These are phyloP conservation scores for Metopolophium dirhodum DNA, from an alignment of 1,140 invertebrate genomes.

Conservation along the genomic window DNA sequence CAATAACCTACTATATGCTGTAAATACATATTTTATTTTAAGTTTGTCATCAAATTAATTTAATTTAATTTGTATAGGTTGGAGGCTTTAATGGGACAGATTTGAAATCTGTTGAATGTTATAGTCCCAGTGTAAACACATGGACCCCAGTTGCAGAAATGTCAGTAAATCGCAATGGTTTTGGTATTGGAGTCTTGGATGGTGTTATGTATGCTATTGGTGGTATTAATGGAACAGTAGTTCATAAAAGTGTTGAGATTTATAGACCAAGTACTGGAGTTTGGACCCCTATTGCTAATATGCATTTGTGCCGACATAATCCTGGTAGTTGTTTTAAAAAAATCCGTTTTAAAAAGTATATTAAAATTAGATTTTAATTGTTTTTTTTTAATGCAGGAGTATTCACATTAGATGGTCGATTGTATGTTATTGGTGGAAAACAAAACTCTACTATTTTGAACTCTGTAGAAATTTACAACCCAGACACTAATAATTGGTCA, in stretches of 20 bases:
- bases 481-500: constrained; percentile 82
- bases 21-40: constrained; percentile 63
- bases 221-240: constrained; percentile 88
- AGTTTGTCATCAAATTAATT: background rate
- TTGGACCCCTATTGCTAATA: constrained; percentile 89
- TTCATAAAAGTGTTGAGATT: constrained; percentile 86
- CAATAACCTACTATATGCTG: constrained; percentile 76
- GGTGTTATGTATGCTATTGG: constrained; percentile 89
- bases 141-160: constrained; percentile 87
- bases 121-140: constrained; percentile 81
- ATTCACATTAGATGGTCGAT: constrained; percentile 79
- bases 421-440: constrained; percentile 94
- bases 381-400: constrained; percentile 70
- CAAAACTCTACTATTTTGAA: constrained; percentile 84
- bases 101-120: constrained; percentile 92
- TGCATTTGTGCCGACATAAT: constrained; percentile 89
- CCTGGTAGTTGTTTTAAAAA: constrained; percentile 69
- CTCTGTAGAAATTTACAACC: constrained; percentile 88
- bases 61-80: constrained; percentile 65
- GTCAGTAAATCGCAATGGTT: constrained; percentile 85
- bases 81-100: constrained; percentile 93
- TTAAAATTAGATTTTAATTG: background rate
- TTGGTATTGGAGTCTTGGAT: constrained; percentile 88
- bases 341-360: background rate
- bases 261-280: constrained; percentile 79